phyloP scores from a whole-genome alignment of 2,888 invertebrate genomes.

The Drosophila flavopinicola region DNA sequence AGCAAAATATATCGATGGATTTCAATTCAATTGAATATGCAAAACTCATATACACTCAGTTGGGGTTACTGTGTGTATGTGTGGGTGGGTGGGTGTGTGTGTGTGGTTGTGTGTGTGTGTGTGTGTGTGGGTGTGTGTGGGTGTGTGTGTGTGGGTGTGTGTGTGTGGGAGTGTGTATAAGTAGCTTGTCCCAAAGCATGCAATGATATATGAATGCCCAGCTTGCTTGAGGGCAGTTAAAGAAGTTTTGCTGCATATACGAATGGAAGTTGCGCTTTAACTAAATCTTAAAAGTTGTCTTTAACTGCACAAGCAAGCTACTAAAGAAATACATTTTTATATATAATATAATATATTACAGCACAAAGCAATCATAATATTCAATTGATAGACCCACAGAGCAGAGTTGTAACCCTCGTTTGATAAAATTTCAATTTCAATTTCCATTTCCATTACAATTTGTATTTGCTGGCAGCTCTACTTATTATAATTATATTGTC shows the following conservation, averaged over 20 bases:
- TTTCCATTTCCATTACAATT: slow-evolving; percentile 39
- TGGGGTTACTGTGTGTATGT: slow-evolving; percentile 1
- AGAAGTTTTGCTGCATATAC: too few relatives aligned
- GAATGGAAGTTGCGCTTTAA: too few relatives aligned
- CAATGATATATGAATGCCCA: slow-evolving; percentile 7
- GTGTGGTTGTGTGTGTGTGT: neutral
- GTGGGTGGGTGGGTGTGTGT: slow-evolving; percentile 1
- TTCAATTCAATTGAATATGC: slow-evolving; percentile 19
- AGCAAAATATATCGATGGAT: slow-evolving; percentile 20
- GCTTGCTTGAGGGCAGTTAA: neutral
- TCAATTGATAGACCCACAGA: neutral
- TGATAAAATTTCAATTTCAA: slow-evolving; percentile 31
- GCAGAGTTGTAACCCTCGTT: slow-evolving; percentile 6
- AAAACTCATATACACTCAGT: slow-evolving; percentile 17
- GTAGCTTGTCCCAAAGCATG: slow-evolving; percentile 13
- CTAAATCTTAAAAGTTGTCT: too few relatives aligned
- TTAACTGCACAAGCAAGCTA: too few relatives aligned
- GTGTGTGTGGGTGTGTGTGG: neutral
- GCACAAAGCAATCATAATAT: too few relatives aligned
- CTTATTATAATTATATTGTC: slow-evolving; percentile 49
- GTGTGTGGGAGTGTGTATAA: slow-evolving; percentile 1
- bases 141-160: slow-evolving; percentile 2
- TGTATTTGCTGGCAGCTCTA: slow-evolving; percentile 28
- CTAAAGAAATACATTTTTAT: too few relatives aligned
- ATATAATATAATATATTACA: too few relatives aligned